Base-by-base conservation (phyloP, 2,113 vertebrate species). In the Piprites chloris region DNA sequence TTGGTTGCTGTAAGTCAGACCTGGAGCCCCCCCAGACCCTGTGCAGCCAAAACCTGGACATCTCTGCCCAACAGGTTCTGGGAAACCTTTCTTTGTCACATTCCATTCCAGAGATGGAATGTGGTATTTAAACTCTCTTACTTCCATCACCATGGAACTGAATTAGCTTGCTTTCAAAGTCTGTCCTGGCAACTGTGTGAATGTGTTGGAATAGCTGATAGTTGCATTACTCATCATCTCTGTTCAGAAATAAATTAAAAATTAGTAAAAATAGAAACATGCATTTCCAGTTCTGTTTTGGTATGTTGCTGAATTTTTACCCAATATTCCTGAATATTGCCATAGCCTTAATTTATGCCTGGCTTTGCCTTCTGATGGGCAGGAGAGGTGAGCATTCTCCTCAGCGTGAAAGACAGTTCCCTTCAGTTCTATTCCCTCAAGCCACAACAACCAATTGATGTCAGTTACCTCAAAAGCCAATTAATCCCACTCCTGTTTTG, bases 401-500 rank as follows among this genome's bases (percentile, higher is more conserved):
- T 77, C 46, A 42, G 39, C 22, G 12, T 75, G 83, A 75, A 59
- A 93, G 72, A 78, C 37, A 56, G 71, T 22, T 85, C 47, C 74
- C 55, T 63, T 67, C 80, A 80, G 44, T 65, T 61, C 73, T 27
- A 11, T 84, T 91, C 89, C 94, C 80, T 96, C 9, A 15, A 94
- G 94, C 90, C 66, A 42, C 89, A 96, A 94, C 65, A 95, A 85
- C 92, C 94, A 96, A 95, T 93, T 97, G 93, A 97, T 97, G 88
- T 86, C 78, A 91, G 88, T 95, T 96, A 72, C 78, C 96, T 97
- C 96, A 79, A 95, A 97, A 97, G 89, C 92, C 94, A 94, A 97
- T 98, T 96, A 97, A 98, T 98, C 92, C 95, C 85, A 62, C 93
- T 97, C 67, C 87, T 89, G 62, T 94, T 95, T 94, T 79, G 89